phyloP scores from a whole-genome alignment of 2,113 vertebrate species.

The Pedionomus torquatus region DNA sequence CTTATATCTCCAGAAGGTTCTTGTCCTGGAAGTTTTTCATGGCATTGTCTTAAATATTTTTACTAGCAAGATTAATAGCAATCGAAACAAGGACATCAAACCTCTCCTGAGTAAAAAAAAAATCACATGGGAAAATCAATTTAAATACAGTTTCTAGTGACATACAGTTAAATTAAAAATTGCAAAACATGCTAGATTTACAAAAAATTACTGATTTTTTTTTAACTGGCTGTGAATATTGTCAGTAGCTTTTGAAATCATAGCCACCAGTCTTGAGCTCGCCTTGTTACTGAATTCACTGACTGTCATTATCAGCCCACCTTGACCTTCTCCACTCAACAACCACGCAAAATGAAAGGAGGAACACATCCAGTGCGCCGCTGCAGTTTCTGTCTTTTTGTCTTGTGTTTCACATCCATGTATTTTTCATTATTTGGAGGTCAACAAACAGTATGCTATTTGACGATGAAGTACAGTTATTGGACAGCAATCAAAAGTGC shows the following conservation, averaged over 20 bases:
- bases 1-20: background rate
- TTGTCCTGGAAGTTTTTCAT: background rate
- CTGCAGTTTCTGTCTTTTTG: background rate
- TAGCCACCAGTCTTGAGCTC: background rate
- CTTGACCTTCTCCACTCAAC: background rate
- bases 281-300: background rate
- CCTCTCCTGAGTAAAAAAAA: background rate
- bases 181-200: background rate
- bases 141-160: background rate
- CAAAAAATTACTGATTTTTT: background rate
- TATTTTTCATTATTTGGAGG: background rate
- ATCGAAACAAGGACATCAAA: background rate
- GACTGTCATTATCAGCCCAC: background rate
- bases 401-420: background rate
- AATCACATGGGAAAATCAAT: background rate
- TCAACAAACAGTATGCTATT: background rate
- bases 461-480: background rate
- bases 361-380: background rate
- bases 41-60: background rate
- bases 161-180: background rate
- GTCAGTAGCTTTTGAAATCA: background rate
- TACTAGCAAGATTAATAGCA: background rate
- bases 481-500: background rate
- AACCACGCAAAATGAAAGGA: background rate
- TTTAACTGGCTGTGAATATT: background rate